phyloP scores from a whole-genome alignment of 2,113 vertebrate genomes.

The Paratilapia polleni region DNA sequence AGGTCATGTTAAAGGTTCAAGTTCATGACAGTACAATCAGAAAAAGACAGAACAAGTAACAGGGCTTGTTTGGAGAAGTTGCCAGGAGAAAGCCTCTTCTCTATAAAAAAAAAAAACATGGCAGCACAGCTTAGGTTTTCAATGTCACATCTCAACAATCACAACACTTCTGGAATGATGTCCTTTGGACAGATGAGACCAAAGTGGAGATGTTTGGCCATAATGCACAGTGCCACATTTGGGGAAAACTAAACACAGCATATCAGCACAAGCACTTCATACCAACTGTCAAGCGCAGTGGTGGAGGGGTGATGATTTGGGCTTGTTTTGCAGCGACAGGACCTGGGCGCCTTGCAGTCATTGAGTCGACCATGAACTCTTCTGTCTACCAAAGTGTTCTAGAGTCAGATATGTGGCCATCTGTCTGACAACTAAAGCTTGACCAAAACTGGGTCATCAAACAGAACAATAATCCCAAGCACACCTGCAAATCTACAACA shows the following conservation, averaged over 20 bases:
- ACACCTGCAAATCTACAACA: neutral
- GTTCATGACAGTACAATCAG: too few relatives aligned
- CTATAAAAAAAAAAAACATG: neutral
- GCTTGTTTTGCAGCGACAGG: neutral
- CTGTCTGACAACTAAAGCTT: neutral
- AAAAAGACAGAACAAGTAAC: neutral
- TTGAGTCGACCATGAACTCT: neutral
- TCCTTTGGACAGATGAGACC: neutral
- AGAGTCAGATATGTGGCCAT: neutral
- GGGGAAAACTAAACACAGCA: neutral
- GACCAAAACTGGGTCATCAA: neutral
- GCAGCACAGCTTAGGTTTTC: neutral
- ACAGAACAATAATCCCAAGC: neutral
- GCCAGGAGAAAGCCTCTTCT: neutral
- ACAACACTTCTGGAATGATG: neutral
- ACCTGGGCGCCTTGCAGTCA: neutral
- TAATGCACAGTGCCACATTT: neutral
- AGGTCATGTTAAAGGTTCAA: too few relatives aligned
- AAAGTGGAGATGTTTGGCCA: neutral
- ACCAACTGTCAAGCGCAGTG: neutral
- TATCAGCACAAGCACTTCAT: neutral
- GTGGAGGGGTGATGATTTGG: neutral
- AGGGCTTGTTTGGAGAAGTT: neutral
- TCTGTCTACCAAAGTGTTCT: neutral
- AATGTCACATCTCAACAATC: neutral